Conservation (phyloP, 2,797 vertebrate genomes). For the Spheniscus humboldti region DNA sequence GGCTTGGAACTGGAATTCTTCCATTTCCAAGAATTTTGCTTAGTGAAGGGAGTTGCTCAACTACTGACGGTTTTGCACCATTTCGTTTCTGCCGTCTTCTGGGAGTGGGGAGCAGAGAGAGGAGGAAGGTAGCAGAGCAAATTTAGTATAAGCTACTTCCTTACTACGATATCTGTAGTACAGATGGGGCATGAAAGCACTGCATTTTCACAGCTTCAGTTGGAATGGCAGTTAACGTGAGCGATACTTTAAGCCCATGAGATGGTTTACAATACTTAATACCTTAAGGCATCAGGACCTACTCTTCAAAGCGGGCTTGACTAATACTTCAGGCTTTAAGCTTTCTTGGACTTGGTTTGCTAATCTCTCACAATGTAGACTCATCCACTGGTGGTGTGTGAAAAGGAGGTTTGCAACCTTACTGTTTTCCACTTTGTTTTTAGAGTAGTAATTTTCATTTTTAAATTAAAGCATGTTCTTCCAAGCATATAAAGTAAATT, state of each 20-base stretch:
- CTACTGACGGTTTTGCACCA: background rate
- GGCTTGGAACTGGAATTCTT: background rate
- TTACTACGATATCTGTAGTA: background rate
- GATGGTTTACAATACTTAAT: background rate
- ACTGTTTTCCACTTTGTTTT: background rate
- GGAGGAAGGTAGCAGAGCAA: background rate
- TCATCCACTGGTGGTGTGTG: background rate
- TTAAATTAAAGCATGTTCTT: background rate
- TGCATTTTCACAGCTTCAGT: background rate
- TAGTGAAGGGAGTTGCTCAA: background rate
- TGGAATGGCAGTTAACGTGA: background rate
- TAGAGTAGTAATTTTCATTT: background rate
- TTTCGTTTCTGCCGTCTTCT: background rate
- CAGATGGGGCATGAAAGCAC: rapidly evolving
- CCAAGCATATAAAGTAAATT: background rate
- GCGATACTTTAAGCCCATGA: background rate
- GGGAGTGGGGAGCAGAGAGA: background rate
- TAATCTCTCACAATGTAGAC: background rate
- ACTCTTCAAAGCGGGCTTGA: background rate
- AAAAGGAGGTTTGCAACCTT: background rate
- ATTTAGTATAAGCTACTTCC: background rate
- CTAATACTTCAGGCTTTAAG: background rate
- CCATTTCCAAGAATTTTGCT: background rate
- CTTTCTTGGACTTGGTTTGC: background rate
- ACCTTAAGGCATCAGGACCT: background rate